These are phyloP conservation scores for Polydrusus tereticollis DNA, from an alignment of 2,888 invertebrate species.

Conservation along the genomic window DNA sequence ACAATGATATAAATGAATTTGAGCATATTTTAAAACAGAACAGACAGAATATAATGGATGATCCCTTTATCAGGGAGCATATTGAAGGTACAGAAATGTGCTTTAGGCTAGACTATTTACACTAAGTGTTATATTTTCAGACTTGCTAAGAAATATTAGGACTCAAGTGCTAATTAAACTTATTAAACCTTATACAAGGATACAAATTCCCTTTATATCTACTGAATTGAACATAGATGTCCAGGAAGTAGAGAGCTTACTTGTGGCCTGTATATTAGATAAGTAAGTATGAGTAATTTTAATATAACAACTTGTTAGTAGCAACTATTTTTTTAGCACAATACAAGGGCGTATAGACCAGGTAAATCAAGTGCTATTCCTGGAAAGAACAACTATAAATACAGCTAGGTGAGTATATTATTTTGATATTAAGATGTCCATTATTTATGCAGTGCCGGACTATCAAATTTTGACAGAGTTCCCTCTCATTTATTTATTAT, in stretches of 20 bases:
- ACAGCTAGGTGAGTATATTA: slow-evolving; percentile 77
- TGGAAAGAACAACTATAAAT: slow-evolving; percentile 84
- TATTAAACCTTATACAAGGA: slow-evolving; percentile 97
- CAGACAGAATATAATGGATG: slow-evolving; percentile 97
- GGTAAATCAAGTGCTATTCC: slow-evolving; percentile 92
- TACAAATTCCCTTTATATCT: slow-evolving; percentile 98
- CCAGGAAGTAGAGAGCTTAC: slow-evolving; percentile 93
- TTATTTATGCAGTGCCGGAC: too few species aligned
- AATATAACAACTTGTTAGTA: neutral
- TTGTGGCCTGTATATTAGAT: slow-evolving; percentile 98
- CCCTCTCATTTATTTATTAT: too few species aligned
- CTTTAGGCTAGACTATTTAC: neutral
- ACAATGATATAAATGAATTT: slow-evolving; percentile 98
- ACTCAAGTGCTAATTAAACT: slow-evolving; percentile 97
- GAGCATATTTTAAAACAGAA: slow-evolving; percentile 96
- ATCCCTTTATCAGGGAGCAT: slow-evolving; percentile 98
- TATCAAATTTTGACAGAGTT: too few species aligned
- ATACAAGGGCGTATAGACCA: slow-evolving; percentile 92
- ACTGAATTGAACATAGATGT: slow-evolving; percentile 94
- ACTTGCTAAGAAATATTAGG: slow-evolving; percentile 93
- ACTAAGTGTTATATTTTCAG: slow-evolving; percentile 66
- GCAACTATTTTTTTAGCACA: slow-evolving; percentile 71
- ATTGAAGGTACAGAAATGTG: slow-evolving; percentile 79
- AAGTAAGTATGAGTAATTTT: slow-evolving; percentile 74
- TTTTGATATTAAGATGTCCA: too few species aligned